Percentiles rank a stretch among this genome's conserved stretches.
Evolutionary conservation across 1,140 invertebrate genomes (phyloP).

Genomic region (Anoplophora glabripennis): DNA sequence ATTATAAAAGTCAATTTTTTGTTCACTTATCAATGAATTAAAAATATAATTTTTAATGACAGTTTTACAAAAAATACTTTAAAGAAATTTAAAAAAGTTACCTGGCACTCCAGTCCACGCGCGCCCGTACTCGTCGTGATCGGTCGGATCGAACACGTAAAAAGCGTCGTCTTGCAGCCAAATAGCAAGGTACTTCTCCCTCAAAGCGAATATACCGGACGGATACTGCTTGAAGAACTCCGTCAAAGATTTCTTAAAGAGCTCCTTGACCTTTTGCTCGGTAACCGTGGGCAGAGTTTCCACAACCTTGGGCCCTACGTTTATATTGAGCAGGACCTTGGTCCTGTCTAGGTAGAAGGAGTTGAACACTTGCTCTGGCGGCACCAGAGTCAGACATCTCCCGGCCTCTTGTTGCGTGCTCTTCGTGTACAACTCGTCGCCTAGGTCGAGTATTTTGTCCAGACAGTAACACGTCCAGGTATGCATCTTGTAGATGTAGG

Average conservation of each 20-base stretch:
- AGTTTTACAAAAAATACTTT: too few relatives aligned
- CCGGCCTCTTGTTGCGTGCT: constrained; percentile 27
- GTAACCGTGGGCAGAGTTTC: constrained; percentile 6
- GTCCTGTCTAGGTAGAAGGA: constrained; percentile 30
- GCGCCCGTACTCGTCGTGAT: constrained; percentile 35
- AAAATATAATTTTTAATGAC: too few relatives aligned
- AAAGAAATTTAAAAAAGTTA: neutral
- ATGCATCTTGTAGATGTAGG: constrained; percentile 35
- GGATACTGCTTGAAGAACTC: constrained; percentile 28
- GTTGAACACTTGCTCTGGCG: constrained; percentile 25
- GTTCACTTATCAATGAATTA: too few relatives aligned
- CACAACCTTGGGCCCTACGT: constrained; percentile 1
- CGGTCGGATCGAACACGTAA: constrained; percentile 42
- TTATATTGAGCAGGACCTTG: constrained; percentile 32
- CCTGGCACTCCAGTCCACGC: constrained; percentile 31
- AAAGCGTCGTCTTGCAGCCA: constrained; percentile 31
- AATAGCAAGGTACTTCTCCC: constrained; percentile 24
- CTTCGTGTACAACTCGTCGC: constrained; percentile 33
- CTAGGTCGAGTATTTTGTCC: constrained; percentile 37
- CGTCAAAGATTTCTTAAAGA: constrained; percentile 21
- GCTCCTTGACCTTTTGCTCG: constrained; percentile 21
- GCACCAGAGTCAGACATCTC: constrained; percentile 24
- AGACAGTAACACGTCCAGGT: constrained; percentile 31
- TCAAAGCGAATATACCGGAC: constrained; percentile 25
- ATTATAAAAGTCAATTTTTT: too few relatives aligned